Evolutionary conservation across 2,888 invertebrate genomes (phyloP).

Genomic region (Cantharis rufa): DNA sequence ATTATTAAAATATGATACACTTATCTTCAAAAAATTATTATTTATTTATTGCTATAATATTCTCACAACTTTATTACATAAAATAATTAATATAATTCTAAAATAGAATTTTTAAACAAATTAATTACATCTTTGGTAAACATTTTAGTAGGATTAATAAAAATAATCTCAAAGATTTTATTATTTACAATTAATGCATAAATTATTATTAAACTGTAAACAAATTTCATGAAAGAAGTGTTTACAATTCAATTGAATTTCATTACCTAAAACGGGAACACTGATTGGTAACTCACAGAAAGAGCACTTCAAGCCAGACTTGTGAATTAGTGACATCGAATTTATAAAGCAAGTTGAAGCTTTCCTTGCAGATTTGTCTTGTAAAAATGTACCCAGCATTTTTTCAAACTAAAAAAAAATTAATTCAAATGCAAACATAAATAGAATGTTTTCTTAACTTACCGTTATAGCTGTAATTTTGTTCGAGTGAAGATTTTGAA

Average conservation of each 20-base stretch:
- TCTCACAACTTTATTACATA: background rate
- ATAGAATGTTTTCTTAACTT: background rate
- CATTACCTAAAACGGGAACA: slow-evolving; percentile 40
- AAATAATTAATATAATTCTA: background rate
- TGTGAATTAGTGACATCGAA: background rate
- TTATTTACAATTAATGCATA: slow-evolving; percentile 42
- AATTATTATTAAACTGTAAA: slow-evolving; percentile 38
- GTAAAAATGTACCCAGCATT: slow-evolving; percentile 42
- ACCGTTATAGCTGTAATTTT: slow-evolving; percentile 16
- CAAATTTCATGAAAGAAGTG: slow-evolving; percentile 50
- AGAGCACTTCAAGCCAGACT: slow-evolving; percentile 37
- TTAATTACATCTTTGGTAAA: background rate
- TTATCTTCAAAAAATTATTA: background rate
- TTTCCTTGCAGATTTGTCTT: slow-evolving; percentile 38
- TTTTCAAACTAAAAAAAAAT: slow-evolving; percentile 46
- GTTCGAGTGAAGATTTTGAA: slow-evolving; percentile 19
- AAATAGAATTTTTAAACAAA: background rate
- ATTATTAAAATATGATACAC: background rate
- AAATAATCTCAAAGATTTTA: background rate
- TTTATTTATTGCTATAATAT: background rate
- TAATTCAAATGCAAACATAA: slow-evolving; percentile 3
- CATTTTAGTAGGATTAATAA: background rate
- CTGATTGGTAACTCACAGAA: slow-evolving; percentile 46
- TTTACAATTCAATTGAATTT: slow-evolving; percentile 43
- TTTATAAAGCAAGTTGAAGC: background rate